Percentiles rank a stretch among this genome's conserved stretches.
These are phyloP conservation scores for Idaea aversata DNA, from an alignment of 2,888 invertebrate species.

Conservation along the genomic window DNA sequence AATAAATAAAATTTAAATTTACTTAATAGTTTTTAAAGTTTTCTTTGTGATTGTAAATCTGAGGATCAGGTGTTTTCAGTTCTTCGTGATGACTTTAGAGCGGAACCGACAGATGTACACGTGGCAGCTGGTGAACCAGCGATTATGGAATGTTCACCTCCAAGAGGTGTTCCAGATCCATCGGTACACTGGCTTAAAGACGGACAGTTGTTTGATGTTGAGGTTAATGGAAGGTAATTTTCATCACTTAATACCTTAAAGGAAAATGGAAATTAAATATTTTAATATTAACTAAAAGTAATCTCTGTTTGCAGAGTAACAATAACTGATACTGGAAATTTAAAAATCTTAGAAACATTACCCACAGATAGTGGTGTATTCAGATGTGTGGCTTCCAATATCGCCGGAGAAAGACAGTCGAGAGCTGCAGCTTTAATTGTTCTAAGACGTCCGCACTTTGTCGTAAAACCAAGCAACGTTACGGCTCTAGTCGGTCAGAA, in stretches of 20 bases:
- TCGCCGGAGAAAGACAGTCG: constrained; percentile 93
- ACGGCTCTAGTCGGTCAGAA: constrained; percentile 91
- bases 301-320: constrained; percentile 79
- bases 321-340: constrained; percentile 93
- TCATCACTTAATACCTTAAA: not conserved
- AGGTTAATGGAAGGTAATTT: constrained; percentile 81
- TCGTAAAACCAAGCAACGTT: constrained; percentile 91
- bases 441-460: constrained; percentile 91
- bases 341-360: constrained; percentile 93
- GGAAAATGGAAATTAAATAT: not conserved
- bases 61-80: constrained; percentile 79
- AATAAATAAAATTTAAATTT: no score
- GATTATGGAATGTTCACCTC: constrained; percentile 94
- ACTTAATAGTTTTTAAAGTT: not conserved
- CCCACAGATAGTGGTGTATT: constrained; percentile 95
- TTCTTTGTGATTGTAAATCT: not conserved
- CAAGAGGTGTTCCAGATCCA: constrained; percentile 97
- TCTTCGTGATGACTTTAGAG: constrained; percentile 96
- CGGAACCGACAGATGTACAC: constrained; percentile 93
- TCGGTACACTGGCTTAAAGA: constrained; percentile 94
- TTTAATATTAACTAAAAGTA: not conserved
- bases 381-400: constrained; percentile 94
- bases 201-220: constrained; percentile 81
- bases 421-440: constrained; percentile 90
- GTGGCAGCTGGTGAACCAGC: constrained; percentile 97